Conservation (phyloP, 30 jellyfish, hydroid and myxozoan species). For the Hydra vulgaris region DNA sequence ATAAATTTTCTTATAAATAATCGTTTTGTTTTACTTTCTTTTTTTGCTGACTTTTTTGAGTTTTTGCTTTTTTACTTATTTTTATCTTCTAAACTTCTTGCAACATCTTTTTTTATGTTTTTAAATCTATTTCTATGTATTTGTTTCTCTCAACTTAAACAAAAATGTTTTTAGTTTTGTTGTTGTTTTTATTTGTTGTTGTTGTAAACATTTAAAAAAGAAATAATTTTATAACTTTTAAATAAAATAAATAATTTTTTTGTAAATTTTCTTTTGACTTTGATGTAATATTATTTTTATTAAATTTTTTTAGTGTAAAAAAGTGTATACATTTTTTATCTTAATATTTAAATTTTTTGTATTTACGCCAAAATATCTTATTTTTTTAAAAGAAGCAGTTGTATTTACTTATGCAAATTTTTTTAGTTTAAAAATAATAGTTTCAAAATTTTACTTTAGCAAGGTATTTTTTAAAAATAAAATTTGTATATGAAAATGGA, state of each 20-base stretch:
- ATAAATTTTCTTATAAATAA: conserved; percentile 12
- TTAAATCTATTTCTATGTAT: too few relatives aligned
- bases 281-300: not conserved
- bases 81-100: too few relatives aligned
- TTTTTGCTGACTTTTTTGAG: not conserved
- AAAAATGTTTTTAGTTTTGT: not conserved
- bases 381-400: too few relatives aligned
- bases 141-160: too few relatives aligned
- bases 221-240: too few relatives aligned
- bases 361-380: not conserved
- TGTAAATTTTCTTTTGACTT: not conserved
- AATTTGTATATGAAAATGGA: not conserved
- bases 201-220: not conserved
- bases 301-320: not conserved
- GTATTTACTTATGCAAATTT: too few relatives aligned
- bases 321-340: not conserved
- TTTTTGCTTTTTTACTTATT: not conserved
- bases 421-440: too few relatives aligned
- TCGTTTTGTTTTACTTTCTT: not conserved
- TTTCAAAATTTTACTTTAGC: too few relatives aligned
- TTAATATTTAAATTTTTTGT: not conserved
- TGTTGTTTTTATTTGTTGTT: not conserved
- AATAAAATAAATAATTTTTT: too few relatives aligned
- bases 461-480: too few relatives aligned
- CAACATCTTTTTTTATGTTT: too few relatives aligned